Base-by-base conservation (phyloP, 2,888 invertebrate species). In the Zhuqinia jingwanae region DNA sequence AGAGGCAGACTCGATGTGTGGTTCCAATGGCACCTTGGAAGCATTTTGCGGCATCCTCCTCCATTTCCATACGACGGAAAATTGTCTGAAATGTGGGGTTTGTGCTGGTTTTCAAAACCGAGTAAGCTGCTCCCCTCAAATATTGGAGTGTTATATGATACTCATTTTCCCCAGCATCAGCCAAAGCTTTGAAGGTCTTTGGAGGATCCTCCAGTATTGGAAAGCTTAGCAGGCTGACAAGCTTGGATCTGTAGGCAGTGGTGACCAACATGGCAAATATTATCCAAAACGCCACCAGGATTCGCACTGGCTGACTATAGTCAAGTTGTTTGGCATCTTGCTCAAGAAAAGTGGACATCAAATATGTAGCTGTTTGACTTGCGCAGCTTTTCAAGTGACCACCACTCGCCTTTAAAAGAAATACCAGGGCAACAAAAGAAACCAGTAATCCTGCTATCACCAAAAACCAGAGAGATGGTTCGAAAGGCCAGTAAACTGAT, bases 241-340 rank as follows among this genome's bases (percentile, higher is more conserved):
- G 70, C 63, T 90, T 87, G 0, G 88, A 88, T 45, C 79, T 70
- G 63, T 90, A 90, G 0, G 79, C 86, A 2, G 88, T 88, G 2
- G 85, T 58, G 2, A 88, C 47, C 0, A 88, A 11, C 0, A 89
- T 13, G 20, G 27, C 22, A 27, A 70, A 87, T 1, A 89, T 8
- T 5, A 87, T 20, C 87, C 87, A 89, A 45, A 85, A 85, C 2
- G 63, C 10, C 6, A 63, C n/a, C 10, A 88, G 63, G 0, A 56
- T 25, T 13, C 82, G 5, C 10, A 42, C 30, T 42, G 42, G 3
- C 2, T 36, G 6, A 1, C 17, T 25, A 8, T 1, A 5, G 15
- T n/a, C 17, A 15, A 60, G 10, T 1, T 20, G 15, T 76, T 0
- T 15, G 2, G 42, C 58, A 13, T 50, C 70, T n/a, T 85, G 70